A percentile compares a stretch with the other conserved stretches of the same genome.
Conservation (phyloP, 2,888 invertebrate genomes). For the Mesorhabditis sp. region DNA sequence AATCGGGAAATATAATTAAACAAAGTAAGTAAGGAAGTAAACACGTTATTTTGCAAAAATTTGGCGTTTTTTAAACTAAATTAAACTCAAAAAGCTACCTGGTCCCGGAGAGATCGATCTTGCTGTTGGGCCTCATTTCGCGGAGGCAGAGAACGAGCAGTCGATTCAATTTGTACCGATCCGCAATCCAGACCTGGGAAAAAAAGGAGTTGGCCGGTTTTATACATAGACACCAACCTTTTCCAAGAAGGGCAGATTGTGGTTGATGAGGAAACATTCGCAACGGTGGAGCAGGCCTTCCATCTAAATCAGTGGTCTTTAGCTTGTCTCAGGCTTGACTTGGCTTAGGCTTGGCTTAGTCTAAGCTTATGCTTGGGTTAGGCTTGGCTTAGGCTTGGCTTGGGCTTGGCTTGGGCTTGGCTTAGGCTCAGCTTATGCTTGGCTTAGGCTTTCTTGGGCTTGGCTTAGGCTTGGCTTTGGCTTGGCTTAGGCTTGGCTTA, state of each 20-base stretch:
- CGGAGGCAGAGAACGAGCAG: conserved; percentile 52
- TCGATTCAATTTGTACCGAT: conserved; percentile 56
- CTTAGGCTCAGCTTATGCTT: background rate
- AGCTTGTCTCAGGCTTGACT: background rate
- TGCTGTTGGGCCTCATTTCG: conserved; percentile 53
- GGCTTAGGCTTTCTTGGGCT: background rate
- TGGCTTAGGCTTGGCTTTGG: background rate
- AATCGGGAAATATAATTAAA: background rate
- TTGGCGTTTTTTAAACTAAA: background rate
- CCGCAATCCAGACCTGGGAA: conserved; percentile 52
- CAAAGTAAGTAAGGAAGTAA: background rate
- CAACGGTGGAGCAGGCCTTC: conserved; percentile 58
- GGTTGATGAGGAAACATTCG: conserved; percentile 55
- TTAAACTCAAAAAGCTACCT: conserved; percentile 8
- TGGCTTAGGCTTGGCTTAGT: background rate
- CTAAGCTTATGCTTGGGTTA: background rate
- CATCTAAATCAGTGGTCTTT: conserved; percentile 41
- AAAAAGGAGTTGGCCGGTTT: background rate
- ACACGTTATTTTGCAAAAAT: background rate
- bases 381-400: background rate
- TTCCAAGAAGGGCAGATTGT: conserved; percentile 55
- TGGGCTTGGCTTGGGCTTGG: background rate
- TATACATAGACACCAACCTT: conserved; percentile 29
- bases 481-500: background rate
- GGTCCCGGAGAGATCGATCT: conserved; percentile 54